phyloP scores from a whole-genome alignment of 2,888 invertebrate genomes.

The Ophion ventricosus region DNA sequence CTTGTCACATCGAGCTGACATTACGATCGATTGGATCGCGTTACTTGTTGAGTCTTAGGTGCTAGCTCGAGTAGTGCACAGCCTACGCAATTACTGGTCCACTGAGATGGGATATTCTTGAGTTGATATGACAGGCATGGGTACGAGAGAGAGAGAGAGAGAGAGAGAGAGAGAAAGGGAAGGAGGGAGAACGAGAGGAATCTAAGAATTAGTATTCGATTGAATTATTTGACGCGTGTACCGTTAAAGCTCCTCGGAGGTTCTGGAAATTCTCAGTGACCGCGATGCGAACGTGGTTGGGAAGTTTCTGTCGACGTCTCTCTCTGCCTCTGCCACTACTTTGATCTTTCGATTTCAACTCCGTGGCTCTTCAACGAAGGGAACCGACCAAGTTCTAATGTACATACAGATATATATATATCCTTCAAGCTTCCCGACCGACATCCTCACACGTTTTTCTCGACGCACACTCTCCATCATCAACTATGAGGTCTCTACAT shows the following conservation, averaged over 20 bases:
- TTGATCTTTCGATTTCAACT: conserved; percentile 24
- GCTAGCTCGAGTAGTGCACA: neutral
- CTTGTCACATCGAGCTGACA: neutral
- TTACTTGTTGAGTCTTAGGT: neutral
- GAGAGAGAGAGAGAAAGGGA: neutral
- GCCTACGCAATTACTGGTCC: neutral
- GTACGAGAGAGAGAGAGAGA: neutral
- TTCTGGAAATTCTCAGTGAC: conserved; percentile 49
- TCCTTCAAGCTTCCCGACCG: conserved; percentile 24
- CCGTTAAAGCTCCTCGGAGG: conserved; percentile 45
- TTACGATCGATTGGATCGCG: neutral
- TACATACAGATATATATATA: neutral
- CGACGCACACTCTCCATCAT: neutral
- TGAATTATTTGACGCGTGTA: conserved; percentile 61
- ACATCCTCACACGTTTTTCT: conserved; percentile 30
- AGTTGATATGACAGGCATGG: neutral
- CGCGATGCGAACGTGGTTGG: conserved; percentile 53
- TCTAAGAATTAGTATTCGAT: conserved; percentile 50
- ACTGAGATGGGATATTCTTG: neutral
- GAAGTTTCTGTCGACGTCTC: conserved; percentile 44
- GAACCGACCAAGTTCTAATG: conserved; percentile 21
- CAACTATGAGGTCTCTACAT: neutral
- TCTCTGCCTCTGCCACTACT: conserved; percentile 5
- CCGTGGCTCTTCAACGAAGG: conserved; percentile 15
- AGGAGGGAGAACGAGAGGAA: neutral